Evolutionary conservation across 2,888 invertebrate species (phyloP), one percentile per base, ranked within the genome.

Genomic region (Tinea pellionella): DNA sequence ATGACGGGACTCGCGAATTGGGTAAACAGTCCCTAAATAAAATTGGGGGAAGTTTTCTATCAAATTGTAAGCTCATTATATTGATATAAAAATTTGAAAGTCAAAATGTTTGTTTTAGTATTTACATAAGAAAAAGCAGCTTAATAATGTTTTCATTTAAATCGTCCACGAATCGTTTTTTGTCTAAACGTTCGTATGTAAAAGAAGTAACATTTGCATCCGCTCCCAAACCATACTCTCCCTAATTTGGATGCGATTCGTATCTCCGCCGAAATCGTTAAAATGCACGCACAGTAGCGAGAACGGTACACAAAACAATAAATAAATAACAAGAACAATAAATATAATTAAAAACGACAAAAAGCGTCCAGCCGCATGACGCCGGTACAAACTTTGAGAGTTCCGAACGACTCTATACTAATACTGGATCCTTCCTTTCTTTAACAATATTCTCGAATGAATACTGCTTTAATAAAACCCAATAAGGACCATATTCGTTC

Each of bases 271-370:
- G 72, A 69, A 76, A 80, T 85, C 83, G 78, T 83, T 80, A 79
- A 80, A 80, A 81, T 71, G 76, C 77, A 79, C 77, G 80, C 78
- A 81, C 84, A 75, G 83, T 83, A 85, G 84, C 81, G 72, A 72
- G 76, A 76, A 75, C 70, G 71, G 73, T 68, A 73, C 73, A 74
- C 69, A 78, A 80, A 79, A 80, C 80, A 80, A 57, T 57, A 59
- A 85, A 85, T 80, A 84, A 82, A 81, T 83, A 83, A 81, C 74
- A 76, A 80, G 77, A 81, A 85, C 84, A 82, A 85, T 85, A 84
- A 85, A 84, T 85, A 83, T 85, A 84, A 85, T 84, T 85, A 84
- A 84, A 80, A 78, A 78, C 78, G 78, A 83, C 79, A 83, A 86
- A 83, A 82, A 83, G 78, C 78, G 78, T 77, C 77, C 79, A 79